Evolutionary conservation across 2,797 vertebrate genomes (phyloP).

Genomic region (Thunnus albacares): DNA sequence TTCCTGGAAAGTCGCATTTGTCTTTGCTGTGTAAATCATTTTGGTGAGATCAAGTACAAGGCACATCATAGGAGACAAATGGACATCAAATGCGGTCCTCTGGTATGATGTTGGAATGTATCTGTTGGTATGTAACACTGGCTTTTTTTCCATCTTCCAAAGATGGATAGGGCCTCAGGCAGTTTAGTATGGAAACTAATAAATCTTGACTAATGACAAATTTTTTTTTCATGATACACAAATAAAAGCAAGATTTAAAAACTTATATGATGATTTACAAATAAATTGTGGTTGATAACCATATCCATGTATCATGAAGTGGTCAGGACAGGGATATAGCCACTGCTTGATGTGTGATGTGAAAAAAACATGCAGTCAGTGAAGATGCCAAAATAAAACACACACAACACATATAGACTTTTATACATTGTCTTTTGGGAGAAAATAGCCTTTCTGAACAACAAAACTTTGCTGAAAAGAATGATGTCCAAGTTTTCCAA

Average conservation of each 20-base stretch:
- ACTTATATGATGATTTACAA: background rate
- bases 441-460: too few species aligned
- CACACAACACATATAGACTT: too few species aligned
- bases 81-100: background rate
- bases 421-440: too few species aligned
- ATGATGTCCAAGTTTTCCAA: background rate
- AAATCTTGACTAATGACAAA: background rate
- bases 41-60: background rate
- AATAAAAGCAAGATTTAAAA: background rate
- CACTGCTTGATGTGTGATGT: background rate
- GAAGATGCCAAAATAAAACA: background rate
- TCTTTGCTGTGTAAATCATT: background rate
- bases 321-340: background rate
- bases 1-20: background rate
- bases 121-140: background rate
- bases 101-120: background rate
- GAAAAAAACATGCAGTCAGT: background rate
- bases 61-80: background rate
- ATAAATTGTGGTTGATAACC: background rate
- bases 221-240: background rate
- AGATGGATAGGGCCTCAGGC: background rate
- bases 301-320: background rate
- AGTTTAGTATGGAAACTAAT: background rate
- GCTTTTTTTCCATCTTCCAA: background rate
- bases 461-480: background rate